Base-by-base conservation (phyloP, 2,888 invertebrate genomes). In the Caenorhabditis doughertyi region DNA sequence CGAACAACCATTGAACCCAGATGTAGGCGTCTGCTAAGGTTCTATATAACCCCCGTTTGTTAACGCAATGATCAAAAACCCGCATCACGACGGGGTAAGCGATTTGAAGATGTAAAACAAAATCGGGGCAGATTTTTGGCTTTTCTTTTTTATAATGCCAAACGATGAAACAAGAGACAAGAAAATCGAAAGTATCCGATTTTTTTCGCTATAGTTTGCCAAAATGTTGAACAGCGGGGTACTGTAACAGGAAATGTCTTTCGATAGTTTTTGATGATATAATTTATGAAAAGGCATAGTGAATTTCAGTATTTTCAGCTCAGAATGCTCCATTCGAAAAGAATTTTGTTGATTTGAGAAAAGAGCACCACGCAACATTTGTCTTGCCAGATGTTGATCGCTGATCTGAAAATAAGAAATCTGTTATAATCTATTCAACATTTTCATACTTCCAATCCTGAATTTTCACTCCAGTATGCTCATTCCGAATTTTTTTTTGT, bases 151-250 rank as follows among this genome's bases (percentile, higher is more conserved):
- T n/a, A 11, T 42, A 42, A 49, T 74, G 49, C 39, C 47, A 58
- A 16, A 21, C 29, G 77, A 77, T 77, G 77, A 77, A 68, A 77
- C 77, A 77, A 77, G 77, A 77, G 77, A 77, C 77, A 77, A 51
- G 39, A 56, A 60, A 53, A 25, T 29, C 21, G n/a, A 60, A 35
- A 58, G 56, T 9, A 3, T 9, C 4, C 32, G 32, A 32, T 27
- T 8, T 18, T 21, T 62, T 47, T n/a, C n/a, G n/a, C 7, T 73
- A 18, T 53, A 65, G 74, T 47, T 23, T 42, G 7, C 9, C 32
- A 32, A 32, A 4, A 27, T 21, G 18, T 18, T 7, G n/a, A 35
- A n/a, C n/a, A 39, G 13, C 3, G 4, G 3, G 39, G 13, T 39
- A 39, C 39, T 39, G 39, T 39, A 4, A 13, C 39, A 9, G 39